Evolutionary conservation across 1,140 invertebrate species (phyloP), one percentile per base, ranked within the genome.

Genomic region (Brachionus plicatilis): DNA sequence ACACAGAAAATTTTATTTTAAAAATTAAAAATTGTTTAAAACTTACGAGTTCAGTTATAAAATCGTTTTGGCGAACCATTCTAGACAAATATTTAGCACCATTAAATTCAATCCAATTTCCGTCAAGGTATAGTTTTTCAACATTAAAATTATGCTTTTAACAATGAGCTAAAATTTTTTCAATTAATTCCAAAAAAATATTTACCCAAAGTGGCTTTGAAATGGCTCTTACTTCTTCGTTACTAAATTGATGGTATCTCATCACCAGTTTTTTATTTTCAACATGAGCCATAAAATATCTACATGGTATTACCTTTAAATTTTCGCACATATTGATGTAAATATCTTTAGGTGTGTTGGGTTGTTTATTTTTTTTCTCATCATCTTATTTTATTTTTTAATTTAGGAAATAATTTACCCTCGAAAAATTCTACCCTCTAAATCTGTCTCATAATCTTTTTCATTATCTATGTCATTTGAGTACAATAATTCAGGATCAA

Each of bases 201-300:
- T 12, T 43, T 88, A 90, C 89, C 87, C 86, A 87, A 17, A 90
- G 85, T 14, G 89, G 86, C 56, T 88, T 85, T 14, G 88, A 88
- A 14, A 90, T 89, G 14, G 89, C 88, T 85, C 86, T 88, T 43
- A 88, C 86, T 27, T 87, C 88, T 7, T 83, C 84, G 1, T 87
- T 79, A 12, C 87, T 88, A 6, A 90, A 86, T n/a, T 88, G 88
- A 80, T 89, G 88, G 83, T 88, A 88, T 20, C 87, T 85, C 88
- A 90, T 88, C 0, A 85, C 86, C 29, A 90, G 86, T 66, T 87
- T 86, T 27, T 84, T 76, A 65, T 89, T 87, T 29, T 85, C 78
- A 20, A 90, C 88, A 80, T 89, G 88, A 2, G 88, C 87, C 11
- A 88, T 84, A 85, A 89, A 89, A 83, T 89, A 89, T 2, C 87